Evolutionary conservation across 1,140 invertebrate genomes (phyloP), one percentile per base, ranked within the genome.

Genomic region (Ruditapes philippinarum): DNA sequence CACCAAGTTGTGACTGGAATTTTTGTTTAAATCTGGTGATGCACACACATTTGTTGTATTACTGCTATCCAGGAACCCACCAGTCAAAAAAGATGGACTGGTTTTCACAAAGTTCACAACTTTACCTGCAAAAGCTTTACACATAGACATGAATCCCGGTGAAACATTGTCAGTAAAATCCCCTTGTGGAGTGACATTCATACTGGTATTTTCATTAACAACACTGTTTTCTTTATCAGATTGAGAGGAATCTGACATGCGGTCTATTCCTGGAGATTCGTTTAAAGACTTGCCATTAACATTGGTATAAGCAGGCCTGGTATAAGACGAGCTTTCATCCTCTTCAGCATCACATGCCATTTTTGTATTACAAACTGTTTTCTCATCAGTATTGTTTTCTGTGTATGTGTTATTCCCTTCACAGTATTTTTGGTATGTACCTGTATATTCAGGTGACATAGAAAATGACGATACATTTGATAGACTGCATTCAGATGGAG

Each of bases 21-120:
- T 78, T 1, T 11, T 22, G 62, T 62, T 42, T 22, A 81, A 25
- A 3, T 7, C 36, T 1, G 79, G 79, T 17, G 57, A 81, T 17
- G 51, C 51, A 40, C 36, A 33, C 4, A 62, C 22, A 83, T n/a
- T 45, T 3, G 65, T 28, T 11, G 19, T 49, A 57, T 84, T 25
- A 33, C 9, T 73, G 25, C 17, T 31, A 19, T 70, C 36, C 12
- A 19, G n/a, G 5, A 49, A 22, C 25, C 62, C 19, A 86, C 51
- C 54, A 36, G 84, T 78, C 19, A 86, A 42, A 45, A 40, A 86
- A 3, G 70, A 78, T 31, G 84, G 84, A 86, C 84, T 86, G 28
- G 84, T 86, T 86, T 60, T 86, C 2, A 86, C 84, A 86, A 86
- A 86, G 33, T 86, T 49, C 9, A 86, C 51, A 19, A 86, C 73